Percentiles rank a stretch among this genome's conserved stretches.
Conservation (phyloP, 2,113 vertebrate species). For the Enhydra lutris region DNA sequence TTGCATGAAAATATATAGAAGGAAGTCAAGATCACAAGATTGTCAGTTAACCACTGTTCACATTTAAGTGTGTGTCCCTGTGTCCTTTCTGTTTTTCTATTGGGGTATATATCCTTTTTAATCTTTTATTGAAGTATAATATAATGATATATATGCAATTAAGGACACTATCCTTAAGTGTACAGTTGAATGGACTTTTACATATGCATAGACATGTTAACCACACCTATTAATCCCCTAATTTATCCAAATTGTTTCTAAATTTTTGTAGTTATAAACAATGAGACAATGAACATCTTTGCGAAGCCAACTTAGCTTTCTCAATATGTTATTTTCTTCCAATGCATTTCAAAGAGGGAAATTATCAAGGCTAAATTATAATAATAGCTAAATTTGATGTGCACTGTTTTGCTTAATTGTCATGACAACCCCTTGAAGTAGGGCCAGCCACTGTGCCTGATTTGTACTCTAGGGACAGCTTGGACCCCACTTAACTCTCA, state of each 20-base stretch:
- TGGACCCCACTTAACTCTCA: not conserved
- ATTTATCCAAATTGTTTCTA: slow-evolving; percentile 12
- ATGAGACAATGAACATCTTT: not conserved
- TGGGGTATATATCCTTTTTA: not conserved
- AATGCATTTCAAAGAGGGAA: slow-evolving; percentile 11
- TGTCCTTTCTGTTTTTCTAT: not conserved
- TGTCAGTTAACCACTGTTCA: not conserved
- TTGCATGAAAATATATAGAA: not conserved
- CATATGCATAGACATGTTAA: not conserved
- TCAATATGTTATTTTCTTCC: not conserved
- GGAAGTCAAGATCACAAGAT: not conserved
- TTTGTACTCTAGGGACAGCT: not conserved
- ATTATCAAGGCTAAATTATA: not conserved
- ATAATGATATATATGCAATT: not conserved
- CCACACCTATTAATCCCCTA: not conserved
- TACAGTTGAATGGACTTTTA: not conserved
- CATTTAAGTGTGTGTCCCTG: not conserved
- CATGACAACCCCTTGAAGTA: not conserved
- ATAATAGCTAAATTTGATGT: not conserved
- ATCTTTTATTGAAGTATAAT: not conserved
- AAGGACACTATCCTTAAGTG: not conserved
- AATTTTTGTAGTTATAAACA: not conserved
- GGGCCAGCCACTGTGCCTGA: not conserved
- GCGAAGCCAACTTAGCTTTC: not conserved
- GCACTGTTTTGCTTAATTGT: not conserved